Conservation (phyloP, 2,888 invertebrate species). For the Hybos culiciformis region DNA sequence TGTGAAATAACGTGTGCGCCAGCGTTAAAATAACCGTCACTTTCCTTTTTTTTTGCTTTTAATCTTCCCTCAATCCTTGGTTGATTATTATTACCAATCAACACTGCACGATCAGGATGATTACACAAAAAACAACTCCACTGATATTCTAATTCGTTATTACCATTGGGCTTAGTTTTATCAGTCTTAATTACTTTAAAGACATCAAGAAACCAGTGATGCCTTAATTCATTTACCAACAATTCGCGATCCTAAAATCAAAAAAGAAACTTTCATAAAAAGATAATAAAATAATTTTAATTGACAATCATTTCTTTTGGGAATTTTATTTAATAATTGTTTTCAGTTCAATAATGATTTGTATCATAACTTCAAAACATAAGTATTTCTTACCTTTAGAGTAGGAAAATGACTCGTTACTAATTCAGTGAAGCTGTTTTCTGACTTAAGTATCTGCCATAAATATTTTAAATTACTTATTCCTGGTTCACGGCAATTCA, state of each 20-base stretch:
- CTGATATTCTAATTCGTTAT: slow-evolving; percentile 36
- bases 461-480: slow-evolving; percentile 78
- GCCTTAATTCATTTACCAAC: slow-evolving; percentile 69
- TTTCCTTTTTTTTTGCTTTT: slow-evolving; percentile 84
- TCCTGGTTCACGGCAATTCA: slow-evolving; percentile 67
- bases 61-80: slow-evolving; percentile 83
- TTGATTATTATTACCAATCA: slow-evolving; percentile 63
- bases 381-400: slow-evolving; percentile 47
- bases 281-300: not conserved
- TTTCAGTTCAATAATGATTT: no score
- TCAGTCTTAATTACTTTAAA: slow-evolving; percentile 60
- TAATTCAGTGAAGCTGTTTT: slow-evolving; percentile 76
- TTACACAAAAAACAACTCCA: slow-evolving; percentile 94
- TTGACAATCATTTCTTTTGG: not conserved
- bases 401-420: slow-evolving; percentile 92
- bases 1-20: slow-evolving; percentile 90
- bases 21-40: slow-evolving; percentile 80
- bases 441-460: slow-evolving; percentile 88
- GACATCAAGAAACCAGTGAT: slow-evolving; percentile 82
- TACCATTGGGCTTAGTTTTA: slow-evolving; percentile 35
- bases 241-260: slow-evolving; percentile 65
- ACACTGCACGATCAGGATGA: slow-evolving; percentile 79
- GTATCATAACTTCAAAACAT: no score
- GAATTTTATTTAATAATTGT: no score
- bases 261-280: not conserved